Evolutionary conservation across 1,140 invertebrate species (phyloP).

Genomic region (Harlomillsia oculata): DNA sequence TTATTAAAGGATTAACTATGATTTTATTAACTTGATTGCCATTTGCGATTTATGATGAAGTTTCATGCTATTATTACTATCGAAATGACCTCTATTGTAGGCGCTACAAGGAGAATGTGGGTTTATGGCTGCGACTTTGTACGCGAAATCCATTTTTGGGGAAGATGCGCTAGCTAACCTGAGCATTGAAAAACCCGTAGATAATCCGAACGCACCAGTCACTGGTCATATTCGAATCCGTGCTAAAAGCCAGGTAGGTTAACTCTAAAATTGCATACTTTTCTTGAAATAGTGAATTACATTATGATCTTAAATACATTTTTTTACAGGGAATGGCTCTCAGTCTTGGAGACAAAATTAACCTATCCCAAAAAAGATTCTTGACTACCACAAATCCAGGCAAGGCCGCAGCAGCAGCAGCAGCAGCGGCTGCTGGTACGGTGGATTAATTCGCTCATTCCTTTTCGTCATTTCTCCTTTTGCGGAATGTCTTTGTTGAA

Average conservation of each 20-base stretch:
- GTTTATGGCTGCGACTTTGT: slow-evolving; percentile 98
- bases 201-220: slow-evolving; percentile 76
- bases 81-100: too few relatives aligned
- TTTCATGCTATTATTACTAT: too few relatives aligned
- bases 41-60: not conserved
- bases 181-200: slow-evolving; percentile 89
- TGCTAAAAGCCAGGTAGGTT: slow-evolving; percentile 84
- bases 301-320: slow-evolving; percentile 11
- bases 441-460: too few relatives aligned
- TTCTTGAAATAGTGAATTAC: slow-evolving; percentile 16
- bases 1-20: too few relatives aligned
- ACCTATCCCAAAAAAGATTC: slow-evolving; percentile 69
- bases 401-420: not conserved
- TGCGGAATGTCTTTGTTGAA: too few relatives aligned
- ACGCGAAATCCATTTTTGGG: slow-evolving; percentile 97
- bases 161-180: slow-evolving; percentile 98
- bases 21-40: too few relatives aligned
- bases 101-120: slow-evolving; percentile 91
- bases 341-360: slow-evolving; percentile 92
- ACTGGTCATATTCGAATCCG: slow-evolving; percentile 93
- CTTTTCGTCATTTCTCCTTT: too few relatives aligned
- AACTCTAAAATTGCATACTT: slow-evolving; percentile 8
- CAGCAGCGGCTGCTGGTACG: not conserved
- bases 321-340: slow-evolving; percentile 83
- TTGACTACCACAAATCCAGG: slow-evolving; percentile 21